phyloP scores from a whole-genome alignment of 2,113 vertebrate genomes.

The Vimba vimba region DNA sequence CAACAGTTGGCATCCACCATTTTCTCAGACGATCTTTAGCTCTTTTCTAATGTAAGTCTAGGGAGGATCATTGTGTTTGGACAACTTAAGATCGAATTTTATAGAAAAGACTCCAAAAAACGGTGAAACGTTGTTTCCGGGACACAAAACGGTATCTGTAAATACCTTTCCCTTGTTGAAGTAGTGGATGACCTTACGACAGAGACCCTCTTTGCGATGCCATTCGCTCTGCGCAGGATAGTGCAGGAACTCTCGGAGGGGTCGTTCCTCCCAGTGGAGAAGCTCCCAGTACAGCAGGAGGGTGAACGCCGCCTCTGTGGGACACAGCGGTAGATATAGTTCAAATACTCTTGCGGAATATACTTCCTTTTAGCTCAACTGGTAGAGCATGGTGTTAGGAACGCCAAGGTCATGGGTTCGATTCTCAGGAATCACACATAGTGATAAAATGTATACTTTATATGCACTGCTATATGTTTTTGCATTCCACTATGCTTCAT shows the following conservation, averaged over 20 bases:
- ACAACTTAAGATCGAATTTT: background rate
- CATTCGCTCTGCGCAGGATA: conserved; percentile 95
- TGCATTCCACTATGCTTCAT: too few relatives aligned
- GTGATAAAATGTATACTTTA: background rate
- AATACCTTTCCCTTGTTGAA: conserved; percentile 98
- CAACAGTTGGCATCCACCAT: background rate
- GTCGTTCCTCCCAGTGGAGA: conserved; percentile 94
- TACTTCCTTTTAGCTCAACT: background rate
- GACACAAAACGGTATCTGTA: background rate
- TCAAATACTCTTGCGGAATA: background rate
- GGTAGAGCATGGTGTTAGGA: background rate
- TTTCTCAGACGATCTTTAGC: background rate
- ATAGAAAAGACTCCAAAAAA: background rate
- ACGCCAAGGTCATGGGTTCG: background rate
- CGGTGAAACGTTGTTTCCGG: background rate
- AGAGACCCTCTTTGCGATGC: conserved; percentile 95
- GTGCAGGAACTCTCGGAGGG: conserved; percentile 93
- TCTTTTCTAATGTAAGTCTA: background rate
- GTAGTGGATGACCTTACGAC: conserved; percentile 96
- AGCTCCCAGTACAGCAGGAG: conserved; percentile 96
- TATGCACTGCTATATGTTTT: background rate
- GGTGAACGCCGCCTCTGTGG: conserved; percentile 94
- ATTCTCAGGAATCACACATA: background rate
- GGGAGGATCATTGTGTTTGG: background rate
- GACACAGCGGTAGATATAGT: background rate